phyloP scores from a whole-genome alignment of 2,797 vertebrate species.

The Neopelma chrysocephalum region DNA sequence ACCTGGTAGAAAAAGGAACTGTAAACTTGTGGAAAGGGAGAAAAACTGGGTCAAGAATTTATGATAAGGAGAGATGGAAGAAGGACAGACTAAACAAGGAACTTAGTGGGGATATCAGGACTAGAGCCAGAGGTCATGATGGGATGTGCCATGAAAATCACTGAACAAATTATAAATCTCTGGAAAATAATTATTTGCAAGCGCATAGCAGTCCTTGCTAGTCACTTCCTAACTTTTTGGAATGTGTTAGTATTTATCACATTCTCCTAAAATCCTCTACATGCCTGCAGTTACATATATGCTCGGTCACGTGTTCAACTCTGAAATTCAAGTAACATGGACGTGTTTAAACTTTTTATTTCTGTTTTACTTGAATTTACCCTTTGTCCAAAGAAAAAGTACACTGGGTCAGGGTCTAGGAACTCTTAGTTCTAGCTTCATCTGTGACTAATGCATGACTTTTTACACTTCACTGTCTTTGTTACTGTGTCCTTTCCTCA shows the following conservation, averaged over 20 bases:
- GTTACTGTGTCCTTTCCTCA: neutral
- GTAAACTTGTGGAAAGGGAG: neutral
- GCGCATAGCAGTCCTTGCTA: neutral
- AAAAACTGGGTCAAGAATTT: neutral
- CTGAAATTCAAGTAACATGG: neutral
- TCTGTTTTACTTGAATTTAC: neutral
- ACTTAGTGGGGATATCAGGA: neutral
- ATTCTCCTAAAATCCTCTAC: neutral
- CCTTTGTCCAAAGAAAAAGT: neutral
- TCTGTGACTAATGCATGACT: neutral
- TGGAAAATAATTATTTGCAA: neutral
- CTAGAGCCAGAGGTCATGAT: neutral
- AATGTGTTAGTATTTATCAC: neutral
- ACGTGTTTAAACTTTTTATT: neutral
- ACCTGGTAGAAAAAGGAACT: neutral
- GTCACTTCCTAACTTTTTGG: neutral
- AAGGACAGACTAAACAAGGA: neutral
- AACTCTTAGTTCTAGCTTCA: constrained; percentile 9
- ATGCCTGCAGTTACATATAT: neutral
- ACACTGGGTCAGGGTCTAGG: neutral
- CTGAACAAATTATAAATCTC: neutral
- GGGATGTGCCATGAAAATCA: neutral
- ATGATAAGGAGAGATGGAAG: neutral
- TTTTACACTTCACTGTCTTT: neutral
- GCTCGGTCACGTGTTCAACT: neutral